Evolutionary conservation across 2,888 invertebrate species (phyloP).

Genomic region (Tetrapedia diversipes): DNA sequence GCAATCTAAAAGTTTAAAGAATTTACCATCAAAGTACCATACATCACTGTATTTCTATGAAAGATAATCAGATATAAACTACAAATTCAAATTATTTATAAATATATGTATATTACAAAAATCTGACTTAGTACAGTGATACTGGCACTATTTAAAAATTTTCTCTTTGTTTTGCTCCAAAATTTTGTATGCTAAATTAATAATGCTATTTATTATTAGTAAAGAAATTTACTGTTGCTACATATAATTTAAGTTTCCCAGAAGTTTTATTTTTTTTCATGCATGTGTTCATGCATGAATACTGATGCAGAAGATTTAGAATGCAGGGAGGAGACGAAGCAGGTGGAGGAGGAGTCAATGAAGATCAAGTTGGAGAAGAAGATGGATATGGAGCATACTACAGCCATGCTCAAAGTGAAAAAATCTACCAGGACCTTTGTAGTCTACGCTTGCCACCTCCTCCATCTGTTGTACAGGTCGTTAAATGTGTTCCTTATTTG

Average conservation of each 20-base stretch:
- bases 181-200: slow-evolving; percentile 21
- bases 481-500: slow-evolving; percentile 65
- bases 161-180: slow-evolving; percentile 7
- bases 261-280: slow-evolving; percentile 46
- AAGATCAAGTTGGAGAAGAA: slow-evolving; percentile 83
- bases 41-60: slow-evolving; percentile 54
- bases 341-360: slow-evolving; percentile 73
- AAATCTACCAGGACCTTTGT: slow-evolving; percentile 97
- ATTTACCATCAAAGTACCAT: slow-evolving; percentile 57
- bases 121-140: slow-evolving; percentile 57
- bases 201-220: slow-evolving; percentile 30
- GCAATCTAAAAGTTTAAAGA: slow-evolving; percentile 58
- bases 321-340: slow-evolving; percentile 79
- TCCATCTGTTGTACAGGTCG: slow-evolving; percentile 81
- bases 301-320: slow-evolving; percentile 79
- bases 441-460: slow-evolving; percentile 86
- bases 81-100: neutral
- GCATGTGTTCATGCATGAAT: slow-evolving; percentile 78
- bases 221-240: slow-evolving; percentile 41
- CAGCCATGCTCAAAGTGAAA: slow-evolving; percentile 92
- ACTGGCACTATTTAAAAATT: slow-evolving; percentile 57
- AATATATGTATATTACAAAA: neutral
- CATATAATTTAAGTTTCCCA: slow-evolving; percentile 45
- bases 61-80: neutral
- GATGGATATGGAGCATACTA: slow-evolving; percentile 88